Conservation (phyloP, 1,140 invertebrate genomes). For the Drosophila aff. region DNA sequence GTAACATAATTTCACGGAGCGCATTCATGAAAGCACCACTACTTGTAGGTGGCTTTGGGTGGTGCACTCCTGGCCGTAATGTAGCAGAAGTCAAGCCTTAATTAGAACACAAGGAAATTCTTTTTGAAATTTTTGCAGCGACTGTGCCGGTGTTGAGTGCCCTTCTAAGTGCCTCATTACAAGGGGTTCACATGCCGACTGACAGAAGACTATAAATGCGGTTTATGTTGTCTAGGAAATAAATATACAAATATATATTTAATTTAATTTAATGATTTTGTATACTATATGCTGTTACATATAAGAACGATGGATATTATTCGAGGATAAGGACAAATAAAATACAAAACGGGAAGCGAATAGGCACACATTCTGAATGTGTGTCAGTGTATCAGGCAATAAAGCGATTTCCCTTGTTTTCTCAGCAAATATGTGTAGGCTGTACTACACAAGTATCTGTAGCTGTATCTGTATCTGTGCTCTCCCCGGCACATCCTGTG, state of each 20-base stretch:
- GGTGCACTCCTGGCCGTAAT: constrained; percentile 24
- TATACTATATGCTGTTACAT: background rate
- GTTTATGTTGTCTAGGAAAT: background rate
- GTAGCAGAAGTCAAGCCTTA: constrained; percentile 24
- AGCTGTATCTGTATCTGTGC: too few species aligned
- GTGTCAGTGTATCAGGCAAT: constrained; percentile 8
- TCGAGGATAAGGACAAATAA: background rate
- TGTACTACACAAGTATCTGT: constrained; percentile 15
- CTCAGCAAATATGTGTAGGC: background rate
- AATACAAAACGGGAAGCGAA: background rate
- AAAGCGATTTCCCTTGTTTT: constrained; percentile 22
- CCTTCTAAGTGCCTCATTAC: constrained; percentile 8
- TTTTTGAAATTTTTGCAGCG: constrained; percentile 4
- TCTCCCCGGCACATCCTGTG: background rate
- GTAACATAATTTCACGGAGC: constrained; percentile 22
- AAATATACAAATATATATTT: background rate
- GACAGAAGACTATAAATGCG: background rate
- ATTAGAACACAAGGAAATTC: constrained; percentile 31
- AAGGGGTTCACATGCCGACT: background rate
- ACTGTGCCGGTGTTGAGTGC: constrained; percentile 4
- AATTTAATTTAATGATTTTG: background rate
- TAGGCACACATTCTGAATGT: background rate
- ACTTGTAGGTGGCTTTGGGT: constrained; percentile 1
- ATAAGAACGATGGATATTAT: background rate
- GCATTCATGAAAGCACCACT: constrained; percentile 24